phyloP scores from a whole-genome alignment of 2,113 vertebrate species.

The Leptobrachium ailaonicum region DNA sequence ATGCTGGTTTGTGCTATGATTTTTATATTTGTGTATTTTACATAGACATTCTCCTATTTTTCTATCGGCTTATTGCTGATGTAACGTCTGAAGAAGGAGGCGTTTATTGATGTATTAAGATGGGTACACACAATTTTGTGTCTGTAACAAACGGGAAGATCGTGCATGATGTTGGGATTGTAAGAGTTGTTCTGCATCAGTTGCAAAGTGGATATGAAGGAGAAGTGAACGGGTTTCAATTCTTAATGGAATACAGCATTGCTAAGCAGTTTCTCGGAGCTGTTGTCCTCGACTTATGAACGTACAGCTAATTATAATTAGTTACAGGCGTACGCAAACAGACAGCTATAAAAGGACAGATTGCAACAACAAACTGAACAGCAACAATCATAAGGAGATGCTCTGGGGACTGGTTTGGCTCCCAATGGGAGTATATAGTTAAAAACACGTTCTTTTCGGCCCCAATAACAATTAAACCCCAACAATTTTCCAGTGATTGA shows the following conservation, averaged over 20 bases:
- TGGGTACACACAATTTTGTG: too few species aligned
- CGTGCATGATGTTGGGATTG: too few species aligned
- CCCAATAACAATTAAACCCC: slow-evolving; percentile 6
- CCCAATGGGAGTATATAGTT: slow-evolving; percentile 2
- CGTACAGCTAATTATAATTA: not conserved
- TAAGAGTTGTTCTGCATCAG: too few species aligned
- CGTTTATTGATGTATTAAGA: too few species aligned
- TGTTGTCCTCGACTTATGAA: not conserved
- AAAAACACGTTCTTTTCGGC: slow-evolving; percentile 6
- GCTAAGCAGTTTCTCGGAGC: not conserved
- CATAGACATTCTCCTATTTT: too few species aligned
- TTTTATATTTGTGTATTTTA: too few species aligned
- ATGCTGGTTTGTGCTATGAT: too few species aligned
- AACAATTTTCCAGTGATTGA: slow-evolving; percentile 6
- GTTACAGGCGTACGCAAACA: not conserved
- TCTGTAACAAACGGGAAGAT: too few species aligned
- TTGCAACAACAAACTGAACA: not conserved
- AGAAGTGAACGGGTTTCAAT: not conserved
- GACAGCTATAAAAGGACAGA: not conserved
- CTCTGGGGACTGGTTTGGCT: not conserved
- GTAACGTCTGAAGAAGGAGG: too few species aligned
- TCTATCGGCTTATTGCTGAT: too few species aligned
- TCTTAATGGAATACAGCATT: not conserved
- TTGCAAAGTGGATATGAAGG: too few species aligned
- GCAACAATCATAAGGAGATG: not conserved